Base-by-base conservation (phyloP, 2,888 invertebrate genomes). In the Temnothorax rugatulus region DNA sequence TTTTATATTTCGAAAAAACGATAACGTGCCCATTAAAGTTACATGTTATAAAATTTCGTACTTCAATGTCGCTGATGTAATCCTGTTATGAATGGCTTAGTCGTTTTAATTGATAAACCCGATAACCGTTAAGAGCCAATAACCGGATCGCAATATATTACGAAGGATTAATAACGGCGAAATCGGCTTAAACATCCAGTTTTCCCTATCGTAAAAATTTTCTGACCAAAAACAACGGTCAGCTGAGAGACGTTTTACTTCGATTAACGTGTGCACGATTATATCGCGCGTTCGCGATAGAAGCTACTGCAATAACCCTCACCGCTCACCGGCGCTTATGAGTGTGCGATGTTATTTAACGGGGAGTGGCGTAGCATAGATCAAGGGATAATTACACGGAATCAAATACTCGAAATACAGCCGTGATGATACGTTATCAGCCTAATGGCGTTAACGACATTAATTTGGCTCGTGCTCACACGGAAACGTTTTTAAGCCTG, bases 71-170 rank as follows among this genome's bases (percentile, higher is more conserved):
- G 52, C 8, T 69, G 69, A 77, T 69, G n/a, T 69, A 69, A 77
- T 77, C 77, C 54, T 52, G 77, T 69, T 77, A 69, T 29, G 77
- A 77, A 69, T 69, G 54, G 77, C 71, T 77, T 69, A 77, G 69
- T 69, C 38, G 25, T 76, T 77, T 77, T 77, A 77, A 77, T 77
- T 77, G 71, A 77, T 77, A 77, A 77, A 68, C 52, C 38, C 41
- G 77, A 69, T 77, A 77, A 54, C 52, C 15, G 38, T 77, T 77
- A 77, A 77, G 69, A 77, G 71, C 77, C 77, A 77, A 77, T 77
- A 52, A 77, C 54, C 9, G 71, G 52, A 69, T 68, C 54, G 77
- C 21, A 25, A 69, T 77, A 77, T 77, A 77, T 77, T 69, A 69
- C 41, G n/a, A 47, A 21, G 71, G 77, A 77, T 77, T 77, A 41